Evolutionary conservation across 2,113 vertebrate genomes (phyloP).

Genomic region (Xiphophorus hellerii): DNA sequence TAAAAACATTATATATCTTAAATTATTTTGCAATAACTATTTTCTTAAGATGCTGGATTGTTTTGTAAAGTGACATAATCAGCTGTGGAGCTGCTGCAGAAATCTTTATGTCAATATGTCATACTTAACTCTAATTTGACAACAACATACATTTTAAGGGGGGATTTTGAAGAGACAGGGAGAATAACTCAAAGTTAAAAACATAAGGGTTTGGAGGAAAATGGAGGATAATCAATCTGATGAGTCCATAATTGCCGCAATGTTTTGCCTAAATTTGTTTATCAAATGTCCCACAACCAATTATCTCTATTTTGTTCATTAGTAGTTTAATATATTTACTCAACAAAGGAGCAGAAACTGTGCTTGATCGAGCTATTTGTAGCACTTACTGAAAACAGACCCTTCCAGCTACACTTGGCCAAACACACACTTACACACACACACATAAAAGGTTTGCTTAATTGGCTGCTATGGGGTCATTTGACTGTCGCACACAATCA

Average conservation of each 20-base stretch:
- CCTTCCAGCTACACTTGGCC: conserved; percentile 4
- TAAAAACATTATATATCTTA: neutral
- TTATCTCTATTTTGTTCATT: neutral
- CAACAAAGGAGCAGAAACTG: neutral
- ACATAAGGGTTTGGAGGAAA: neutral
- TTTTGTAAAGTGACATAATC: neutral
- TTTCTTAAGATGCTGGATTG: neutral
- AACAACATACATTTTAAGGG: neutral
- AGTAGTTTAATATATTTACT: neutral
- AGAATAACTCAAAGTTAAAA: neutral
- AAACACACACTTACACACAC: conserved; percentile 4
- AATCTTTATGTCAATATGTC: neutral
- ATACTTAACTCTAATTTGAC: neutral
- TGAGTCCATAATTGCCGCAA: no score
- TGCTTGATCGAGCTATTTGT: neutral
- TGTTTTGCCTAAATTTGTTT: neutral
- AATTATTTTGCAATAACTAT: neutral
- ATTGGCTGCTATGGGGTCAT: conserved; percentile 42
- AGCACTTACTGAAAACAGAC: neutral
- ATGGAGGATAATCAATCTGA: no score
- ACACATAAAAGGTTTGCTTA: conserved; percentile 8
- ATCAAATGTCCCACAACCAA: neutral
- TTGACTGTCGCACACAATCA: conserved; percentile 55
- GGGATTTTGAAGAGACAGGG: neutral
- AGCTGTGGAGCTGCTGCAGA: neutral